Conservation (phyloP, 2,888 invertebrate species). For the Clostera curtula region DNA sequence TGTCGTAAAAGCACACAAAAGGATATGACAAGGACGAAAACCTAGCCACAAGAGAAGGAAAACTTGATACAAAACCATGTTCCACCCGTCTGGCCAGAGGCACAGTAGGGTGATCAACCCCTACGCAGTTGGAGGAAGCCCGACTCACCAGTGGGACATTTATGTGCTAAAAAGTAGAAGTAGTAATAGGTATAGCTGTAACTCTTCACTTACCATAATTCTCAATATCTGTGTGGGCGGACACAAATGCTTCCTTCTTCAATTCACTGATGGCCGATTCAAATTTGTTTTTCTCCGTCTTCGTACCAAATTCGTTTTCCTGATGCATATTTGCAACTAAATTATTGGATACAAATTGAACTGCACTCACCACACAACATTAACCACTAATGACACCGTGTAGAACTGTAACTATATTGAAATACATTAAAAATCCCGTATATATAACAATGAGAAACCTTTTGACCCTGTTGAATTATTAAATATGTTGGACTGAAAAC, state of each 20-base stretch:
- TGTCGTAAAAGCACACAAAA: no score
- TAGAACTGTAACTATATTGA: neutral
- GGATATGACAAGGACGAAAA: no score
- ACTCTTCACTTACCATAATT: constrained; percentile 45
- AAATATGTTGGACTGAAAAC: constrained; percentile 34
- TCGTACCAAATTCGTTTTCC: constrained; percentile 33
- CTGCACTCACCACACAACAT: no score
- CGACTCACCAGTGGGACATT: no score
- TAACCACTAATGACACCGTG: no score
- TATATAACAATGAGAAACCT: constrained; percentile 51
- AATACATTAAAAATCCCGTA: constrained; percentile 12
- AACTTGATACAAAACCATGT: no score
- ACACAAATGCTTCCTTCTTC: constrained; percentile 55
- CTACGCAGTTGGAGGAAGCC: no score
- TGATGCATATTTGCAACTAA: constrained; percentile 42
- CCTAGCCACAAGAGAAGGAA: no score
- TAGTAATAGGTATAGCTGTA: no score
- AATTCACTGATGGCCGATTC: constrained; percentile 61
- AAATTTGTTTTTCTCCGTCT: constrained; percentile 52
- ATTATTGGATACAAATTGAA: constrained; percentile 1
- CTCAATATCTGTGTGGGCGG: constrained; percentile 48
- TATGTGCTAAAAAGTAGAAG: no score
- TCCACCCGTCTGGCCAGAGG: no score
- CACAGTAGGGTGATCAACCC: no score
- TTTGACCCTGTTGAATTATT: constrained; percentile 55